Percentiles rank a stretch among this genome's conserved stretches.
Conservation (phyloP, 2,113 vertebrate genomes). For the Macheiramphus alcinus region DNA sequence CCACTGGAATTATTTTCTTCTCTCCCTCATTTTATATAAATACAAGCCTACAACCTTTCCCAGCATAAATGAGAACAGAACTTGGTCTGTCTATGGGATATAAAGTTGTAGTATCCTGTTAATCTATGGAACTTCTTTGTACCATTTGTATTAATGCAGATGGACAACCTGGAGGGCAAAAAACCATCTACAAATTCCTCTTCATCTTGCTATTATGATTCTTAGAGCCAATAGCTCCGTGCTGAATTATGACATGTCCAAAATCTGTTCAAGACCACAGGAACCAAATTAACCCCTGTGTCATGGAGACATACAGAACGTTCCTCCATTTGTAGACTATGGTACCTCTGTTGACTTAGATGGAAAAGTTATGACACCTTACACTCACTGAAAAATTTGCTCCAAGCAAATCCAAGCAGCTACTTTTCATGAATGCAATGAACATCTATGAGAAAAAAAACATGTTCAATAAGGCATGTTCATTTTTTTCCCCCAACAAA, state of each 20-base stretch:
- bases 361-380: background rate
- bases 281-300: background rate
- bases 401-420: background rate
- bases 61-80: background rate
- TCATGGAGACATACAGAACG: background rate
- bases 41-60: background rate
- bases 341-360: background rate
- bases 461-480: background rate
- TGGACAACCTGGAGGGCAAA: background rate
- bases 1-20: slow-evolving; percentile 9
- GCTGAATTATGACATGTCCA: background rate
- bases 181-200: background rate
- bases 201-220: background rate
- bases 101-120: background rate
- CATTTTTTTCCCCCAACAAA: background rate
- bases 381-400: background rate
- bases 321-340: background rate
- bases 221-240: background rate
- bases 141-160: background rate
- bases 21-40: background rate
- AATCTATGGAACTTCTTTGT: background rate
- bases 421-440: background rate
- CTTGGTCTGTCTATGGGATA: background rate
- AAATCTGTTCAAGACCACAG: background rate
- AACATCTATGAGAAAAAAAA: background rate